These are phyloP conservation scores for Strigamia maritima DNA, from an alignment of 2,888 invertebrate genomes.

Conservation along the genomic window DNA sequence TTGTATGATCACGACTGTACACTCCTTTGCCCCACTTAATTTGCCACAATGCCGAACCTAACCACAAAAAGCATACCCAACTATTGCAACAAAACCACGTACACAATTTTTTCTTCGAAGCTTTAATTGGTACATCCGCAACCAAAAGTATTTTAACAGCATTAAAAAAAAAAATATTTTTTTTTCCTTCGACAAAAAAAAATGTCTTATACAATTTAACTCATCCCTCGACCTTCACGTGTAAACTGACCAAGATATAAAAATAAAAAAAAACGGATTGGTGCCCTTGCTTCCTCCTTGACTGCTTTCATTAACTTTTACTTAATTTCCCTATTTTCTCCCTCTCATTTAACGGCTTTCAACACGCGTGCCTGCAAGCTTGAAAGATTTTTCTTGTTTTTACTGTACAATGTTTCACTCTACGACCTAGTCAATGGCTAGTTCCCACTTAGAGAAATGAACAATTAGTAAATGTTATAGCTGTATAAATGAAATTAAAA, in stretches of 20 bases:
- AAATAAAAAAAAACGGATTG: background rate
- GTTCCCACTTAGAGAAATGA: too few relatives aligned
- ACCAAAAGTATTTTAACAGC: background rate
- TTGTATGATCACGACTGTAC: background rate
- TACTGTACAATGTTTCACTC: slow-evolving; percentile 6
- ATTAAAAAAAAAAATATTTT: too few relatives aligned
- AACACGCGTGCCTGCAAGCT: slow-evolving; percentile 30
- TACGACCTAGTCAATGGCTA: background rate
- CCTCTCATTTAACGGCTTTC: slow-evolving; percentile 10
- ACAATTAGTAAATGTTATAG: too few relatives aligned
- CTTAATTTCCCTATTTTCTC: slow-evolving; percentile 14
- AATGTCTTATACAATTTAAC: background rate
- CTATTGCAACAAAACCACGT: too few relatives aligned
- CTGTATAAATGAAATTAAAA: too few relatives aligned
- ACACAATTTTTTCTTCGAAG: background rate
- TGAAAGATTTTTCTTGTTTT: slow-evolving; percentile 19
- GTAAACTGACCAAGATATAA: background rate
- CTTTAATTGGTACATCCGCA: background rate
- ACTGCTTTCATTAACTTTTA: background rate
- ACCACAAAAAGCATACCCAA: background rate
- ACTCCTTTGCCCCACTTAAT: background rate
- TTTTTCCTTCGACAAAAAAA: too few relatives aligned
- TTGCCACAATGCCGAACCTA: background rate
- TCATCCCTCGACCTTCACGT: slow-evolving; percentile 14
- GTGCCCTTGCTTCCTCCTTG: slow-evolving; percentile 12